Conservation (phyloP, 2,113 vertebrate species). For the Rattus rattus region DNA sequence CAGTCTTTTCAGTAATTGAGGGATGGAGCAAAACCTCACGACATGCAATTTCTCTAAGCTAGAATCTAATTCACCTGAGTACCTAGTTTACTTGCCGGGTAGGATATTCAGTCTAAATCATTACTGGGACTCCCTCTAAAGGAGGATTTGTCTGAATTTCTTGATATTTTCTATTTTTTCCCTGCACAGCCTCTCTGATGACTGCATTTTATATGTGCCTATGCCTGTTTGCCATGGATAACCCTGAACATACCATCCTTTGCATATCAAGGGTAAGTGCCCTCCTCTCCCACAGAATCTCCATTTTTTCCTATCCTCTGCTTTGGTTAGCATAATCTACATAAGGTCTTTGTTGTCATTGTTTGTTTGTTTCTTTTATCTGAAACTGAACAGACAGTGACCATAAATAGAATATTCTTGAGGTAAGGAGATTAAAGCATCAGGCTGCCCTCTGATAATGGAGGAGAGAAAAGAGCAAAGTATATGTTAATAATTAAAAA, state of each 20-base stretch:
- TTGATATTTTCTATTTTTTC: not conserved
- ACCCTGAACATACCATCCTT: not conserved
- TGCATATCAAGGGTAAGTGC: not conserved
- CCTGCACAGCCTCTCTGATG: not conserved
- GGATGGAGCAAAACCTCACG: not conserved
- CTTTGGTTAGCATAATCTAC: not conserved
- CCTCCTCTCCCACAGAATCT: not conserved
- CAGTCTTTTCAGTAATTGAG: not conserved
- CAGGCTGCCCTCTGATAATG: not conserved
- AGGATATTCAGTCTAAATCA: not conserved
- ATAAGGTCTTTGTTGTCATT: not conserved
- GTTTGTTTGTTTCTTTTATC: not conserved
- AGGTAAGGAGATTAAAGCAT: not conserved
- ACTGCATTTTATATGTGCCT: not conserved
- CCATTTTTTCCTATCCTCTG: not conserved
- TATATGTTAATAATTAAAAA: not conserved
- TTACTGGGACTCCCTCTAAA: not conserved
- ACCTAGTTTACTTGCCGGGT: not conserved
- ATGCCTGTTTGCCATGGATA: not conserved
- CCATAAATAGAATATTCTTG: not conserved
- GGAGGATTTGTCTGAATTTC: not conserved
- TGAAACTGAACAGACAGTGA: not conserved
- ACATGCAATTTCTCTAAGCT: not conserved
- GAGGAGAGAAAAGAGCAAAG: not conserved
- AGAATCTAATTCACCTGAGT: not conserved